Evolutionary conservation across 2,113 vertebrate genomes (phyloP).

Genomic region (Thalassarche chlororhynchos): DNA sequence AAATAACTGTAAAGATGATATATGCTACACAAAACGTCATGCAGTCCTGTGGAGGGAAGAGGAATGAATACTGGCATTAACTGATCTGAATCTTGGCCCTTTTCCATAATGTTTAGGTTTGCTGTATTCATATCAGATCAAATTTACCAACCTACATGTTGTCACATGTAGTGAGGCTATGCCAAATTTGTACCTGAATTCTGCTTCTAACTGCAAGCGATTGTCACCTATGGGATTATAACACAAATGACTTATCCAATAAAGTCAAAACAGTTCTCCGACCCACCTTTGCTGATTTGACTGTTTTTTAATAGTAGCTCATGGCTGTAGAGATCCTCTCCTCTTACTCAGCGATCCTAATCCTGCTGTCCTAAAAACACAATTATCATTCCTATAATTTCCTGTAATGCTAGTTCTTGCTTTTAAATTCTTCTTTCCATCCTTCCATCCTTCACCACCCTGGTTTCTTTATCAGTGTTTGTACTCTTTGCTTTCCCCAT

Average conservation of each 20-base stretch:
- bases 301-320: background rate
- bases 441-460: background rate
- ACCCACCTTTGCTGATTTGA: background rate
- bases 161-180: background rate
- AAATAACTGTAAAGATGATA: background rate
- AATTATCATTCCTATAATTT: background rate
- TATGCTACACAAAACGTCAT: background rate
- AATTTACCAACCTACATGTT: background rate
- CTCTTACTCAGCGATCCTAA: background rate
- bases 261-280: background rate
- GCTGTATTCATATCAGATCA: background rate
- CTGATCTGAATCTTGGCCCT: background rate
- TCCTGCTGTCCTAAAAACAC: background rate
- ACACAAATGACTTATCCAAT: background rate
- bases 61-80: background rate
- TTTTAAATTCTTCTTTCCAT: background rate
- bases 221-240: background rate
- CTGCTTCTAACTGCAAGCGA: background rate
- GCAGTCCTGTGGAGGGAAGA: background rate
- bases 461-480: background rate
- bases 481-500: background rate
- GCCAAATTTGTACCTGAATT: background rate
- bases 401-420: background rate
- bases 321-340: background rate
- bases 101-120: background rate